Percentiles rank a stretch among this genome's conserved stretches.
phyloP scores from a whole-genome alignment of 2,797 vertebrate genomes.

The Enteromius thamalakanensis region DNA sequence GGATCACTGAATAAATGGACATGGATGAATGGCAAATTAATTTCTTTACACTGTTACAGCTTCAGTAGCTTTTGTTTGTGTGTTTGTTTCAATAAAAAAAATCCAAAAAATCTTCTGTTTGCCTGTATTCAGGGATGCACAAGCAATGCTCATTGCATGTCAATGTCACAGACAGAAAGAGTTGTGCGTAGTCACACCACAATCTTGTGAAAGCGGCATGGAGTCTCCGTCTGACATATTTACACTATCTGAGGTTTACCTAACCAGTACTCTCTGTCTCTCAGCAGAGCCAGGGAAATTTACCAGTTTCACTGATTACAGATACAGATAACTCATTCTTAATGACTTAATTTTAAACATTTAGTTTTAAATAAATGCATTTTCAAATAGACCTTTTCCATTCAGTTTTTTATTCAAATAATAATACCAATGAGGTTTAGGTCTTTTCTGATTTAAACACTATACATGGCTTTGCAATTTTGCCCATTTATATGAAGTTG shows the following conservation, averaged over 20 bases:
- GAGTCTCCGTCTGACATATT: not conserved
- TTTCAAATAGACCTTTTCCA: not conserved
- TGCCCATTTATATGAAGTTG: not conserved
- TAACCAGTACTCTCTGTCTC: not conserved
- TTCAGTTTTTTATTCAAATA: not conserved
- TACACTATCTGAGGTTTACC: not conserved
- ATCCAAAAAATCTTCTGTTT: not conserved
- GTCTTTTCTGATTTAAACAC: not conserved
- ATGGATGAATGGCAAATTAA: not conserved
- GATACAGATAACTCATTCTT: not conserved
- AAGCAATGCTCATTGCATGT: not conserved
- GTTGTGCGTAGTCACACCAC: not conserved
- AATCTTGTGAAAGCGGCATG: not conserved
- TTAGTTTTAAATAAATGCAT: not conserved
- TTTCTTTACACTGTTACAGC: not conserved
- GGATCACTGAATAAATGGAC: not conserved
- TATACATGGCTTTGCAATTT: not conserved
- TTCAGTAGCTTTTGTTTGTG: not conserved
- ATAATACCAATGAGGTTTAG: not conserved
- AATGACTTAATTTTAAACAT: not conserved
- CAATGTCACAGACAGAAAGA: not conserved
- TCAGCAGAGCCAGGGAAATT: not conserved
- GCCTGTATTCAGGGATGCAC: not conserved
- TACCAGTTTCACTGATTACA: not conserved
- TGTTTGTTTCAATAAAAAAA: not conserved